Percentiles rank a stretch among this genome's conserved stretches.
Conservation (phyloP, 53 echinoderm and acorn worm species). For the Echinarachnius parma region DNA sequence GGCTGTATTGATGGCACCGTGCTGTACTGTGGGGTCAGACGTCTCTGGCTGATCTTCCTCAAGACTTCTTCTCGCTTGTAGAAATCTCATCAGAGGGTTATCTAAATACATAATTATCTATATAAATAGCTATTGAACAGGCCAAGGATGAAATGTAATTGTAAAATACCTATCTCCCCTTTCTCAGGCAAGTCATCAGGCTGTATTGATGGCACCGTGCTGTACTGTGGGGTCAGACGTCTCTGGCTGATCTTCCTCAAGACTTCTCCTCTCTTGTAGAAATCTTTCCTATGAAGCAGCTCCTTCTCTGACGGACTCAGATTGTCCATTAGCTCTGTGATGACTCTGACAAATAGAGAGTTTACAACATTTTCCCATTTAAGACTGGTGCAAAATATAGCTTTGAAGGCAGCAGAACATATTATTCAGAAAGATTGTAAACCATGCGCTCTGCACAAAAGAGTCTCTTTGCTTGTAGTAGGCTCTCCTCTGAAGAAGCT, state of each 20-base stretch:
- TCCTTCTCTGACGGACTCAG: slow-evolving; percentile 63
- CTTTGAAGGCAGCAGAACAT: too few relatives aligned
- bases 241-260: slow-evolving; percentile 70
- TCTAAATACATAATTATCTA: too few relatives aligned
- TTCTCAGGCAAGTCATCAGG: slow-evolving; percentile 58
- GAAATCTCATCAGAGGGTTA: too few relatives aligned
- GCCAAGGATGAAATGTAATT: too few relatives aligned
- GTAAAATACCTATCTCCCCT: slow-evolving; percentile 60
- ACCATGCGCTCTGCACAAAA: slow-evolving; percentile 61
- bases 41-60: slow-evolving; percentile 67
- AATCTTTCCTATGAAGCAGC: slow-evolving; percentile 58
- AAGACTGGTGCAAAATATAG: too few relatives aligned
- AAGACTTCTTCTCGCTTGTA: slow-evolving; percentile 75
- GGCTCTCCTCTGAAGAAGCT: slow-evolving; percentile 56
- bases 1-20: slow-evolving; percentile 46
- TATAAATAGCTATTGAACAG: too few relatives aligned
- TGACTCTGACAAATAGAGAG: slow-evolving; percentile 49
- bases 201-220: slow-evolving; percentile 41
- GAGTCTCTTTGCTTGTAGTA: slow-evolving; percentile 79
- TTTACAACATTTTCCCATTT: too few relatives aligned
- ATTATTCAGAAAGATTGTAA: too few relatives aligned
- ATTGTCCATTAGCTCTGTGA: slow-evolving; percentile 69
- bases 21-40: slow-evolving; percentile 35
- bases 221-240: slow-evolving; percentile 34
- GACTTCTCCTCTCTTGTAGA: slow-evolving; percentile 78